Evolutionary conservation across 2,113 vertebrate species (phyloP), one percentile per base, ranked within the genome.

Genomic region (Malurus elegans): DNA sequence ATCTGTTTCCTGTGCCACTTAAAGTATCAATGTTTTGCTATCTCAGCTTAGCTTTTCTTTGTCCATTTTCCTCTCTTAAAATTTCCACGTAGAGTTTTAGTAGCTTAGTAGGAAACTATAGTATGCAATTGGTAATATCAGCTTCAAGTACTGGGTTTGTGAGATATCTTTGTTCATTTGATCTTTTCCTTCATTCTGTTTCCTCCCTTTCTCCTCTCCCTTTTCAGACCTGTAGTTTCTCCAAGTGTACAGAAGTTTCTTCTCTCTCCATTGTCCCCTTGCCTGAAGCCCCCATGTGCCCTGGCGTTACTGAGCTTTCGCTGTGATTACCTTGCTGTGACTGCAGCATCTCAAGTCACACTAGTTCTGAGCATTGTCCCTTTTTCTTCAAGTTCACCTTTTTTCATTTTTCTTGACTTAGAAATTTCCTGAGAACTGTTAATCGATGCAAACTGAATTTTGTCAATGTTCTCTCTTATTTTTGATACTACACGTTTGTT

Each of bases 1-100:
- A 53, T 83, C 72, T 96, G 79, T 83, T 93, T 92, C 54, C 89
- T 83, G 31, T 78, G n/a, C 58, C 50, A 38, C 29, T 67, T 90
- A 44, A 95, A 81, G 93, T 64, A 65, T 5, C 2, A 70, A 54
- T 15, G 3, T 73, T 86, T 92, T 89, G 36, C 58, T 73, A 31
- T 79, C 71, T 86, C 44, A 64, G 31, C 57, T 93, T 85, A 64
- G 12, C 56, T 87, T 79, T 90, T 29, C 64, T 87, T 79, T 79
- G 81, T 32, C 48, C 54, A 14, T 32, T 79, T 94, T 79, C 45
- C 53, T 60, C 31, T 47, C 34, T 40, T 57, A n/a, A 89, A 60
- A 86, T 69, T 79, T 67, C 45, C 45, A 25, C 31, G 14, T 4
- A 44, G 26, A n/a, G 6, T 94, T 93, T 94, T 79, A 87, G 40